Evolutionary conservation across 2,888 invertebrate species (phyloP), one percentile per base, ranked within the genome.

Genomic region (Blera fallax): DNA sequence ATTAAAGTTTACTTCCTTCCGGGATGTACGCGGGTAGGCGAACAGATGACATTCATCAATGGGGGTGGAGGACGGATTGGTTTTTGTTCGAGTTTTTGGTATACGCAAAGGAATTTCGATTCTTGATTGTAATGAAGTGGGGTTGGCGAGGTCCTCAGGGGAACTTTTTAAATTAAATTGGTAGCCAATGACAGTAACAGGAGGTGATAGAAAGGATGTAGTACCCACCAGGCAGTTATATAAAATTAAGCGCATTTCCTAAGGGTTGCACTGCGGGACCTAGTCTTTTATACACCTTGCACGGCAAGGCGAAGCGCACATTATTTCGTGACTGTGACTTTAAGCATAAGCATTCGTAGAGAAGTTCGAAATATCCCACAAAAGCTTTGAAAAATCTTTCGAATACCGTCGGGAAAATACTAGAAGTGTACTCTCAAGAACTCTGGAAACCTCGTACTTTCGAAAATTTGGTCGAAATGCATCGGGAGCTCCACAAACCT

Each of bases 1-100:
- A 81, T 85, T 85, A 85, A 85, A 85, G 72, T 85, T 85, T 72
- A 56, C 81, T 85, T 81, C 80, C 84, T 43, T 60, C 69, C 54
- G 60, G 56, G 67, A 43, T 69, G 21, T 54, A 52, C 0, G 14
- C 45, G 81, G 74, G 60, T 21, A 10, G 32, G 7, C 11, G 50
- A 64, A 65, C 67, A 64, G 70, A 74, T 65, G 69, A 65, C 64
- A 70, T 64, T 82, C 70, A 70, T 76, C 73, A 73, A 58, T 65
- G 56, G 64, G 32, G 58, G n/a, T n/a, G n/a, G n/a, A n/a, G n/a
- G n/a, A n/a, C n/a, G n/a, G 50, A 56, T 40, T 24, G 14, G 14
- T 14, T 8, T 27, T 32, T 43, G 32, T 34, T 29, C 29, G 21
- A 50, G 1, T 45, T 34, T 52, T 8, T 6, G 7, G 16, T 14